Base-by-base conservation (phyloP, 2,113 vertebrate species). In the Bagarius yarrelli region DNA sequence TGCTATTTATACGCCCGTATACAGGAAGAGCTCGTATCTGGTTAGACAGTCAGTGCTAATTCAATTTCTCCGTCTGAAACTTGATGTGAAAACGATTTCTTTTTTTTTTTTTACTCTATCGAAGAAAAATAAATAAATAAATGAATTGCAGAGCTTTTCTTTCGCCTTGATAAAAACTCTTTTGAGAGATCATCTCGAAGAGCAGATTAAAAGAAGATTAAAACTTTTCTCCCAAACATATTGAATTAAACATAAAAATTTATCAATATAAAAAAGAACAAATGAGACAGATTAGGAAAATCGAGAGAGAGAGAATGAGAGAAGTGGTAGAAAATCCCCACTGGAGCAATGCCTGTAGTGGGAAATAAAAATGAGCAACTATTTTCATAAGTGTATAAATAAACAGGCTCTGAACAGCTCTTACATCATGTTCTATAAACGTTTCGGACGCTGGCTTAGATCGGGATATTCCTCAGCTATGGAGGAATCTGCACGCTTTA, bases 281-380 rank as follows among this genome's bases (percentile, higher is more conserved):
- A 8, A 60, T 13, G 12, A 61, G 60, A 32, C 27, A 2, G 5
- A 32, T 32, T 32, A 61, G 60, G 60, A 18, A 61, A 23, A 15
- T 8, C 4, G 66, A 47, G 67, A 27, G 67, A 19, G 32, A 59
- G 44, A 9, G 50, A 56, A 3, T 2, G 12, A 34, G 25, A 56
- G 50, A 56, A 4, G 19, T 5, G 1, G 23, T 50, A 81, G 25
- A 30, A 60, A 69, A 30, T 55, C 74, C 74, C 36, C n/a, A 57
- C 2, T 50, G 55, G 55, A 60, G 11, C 6, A 8, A 21, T 34
- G 36, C 21, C 44, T 18, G 64, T 8, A 52, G 36, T 9, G 67
- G 56, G 77, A 77, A 76, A 82, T 67, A 63, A 67, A 79, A 69
- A 55, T 36, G 18, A 80, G 70, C 25, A 64, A 80, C 79, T 56